These are phyloP conservation scores for Oscheius sp. DNA, from an alignment of 2,888 invertebrate genomes.

Conservation along the genomic window DNA sequence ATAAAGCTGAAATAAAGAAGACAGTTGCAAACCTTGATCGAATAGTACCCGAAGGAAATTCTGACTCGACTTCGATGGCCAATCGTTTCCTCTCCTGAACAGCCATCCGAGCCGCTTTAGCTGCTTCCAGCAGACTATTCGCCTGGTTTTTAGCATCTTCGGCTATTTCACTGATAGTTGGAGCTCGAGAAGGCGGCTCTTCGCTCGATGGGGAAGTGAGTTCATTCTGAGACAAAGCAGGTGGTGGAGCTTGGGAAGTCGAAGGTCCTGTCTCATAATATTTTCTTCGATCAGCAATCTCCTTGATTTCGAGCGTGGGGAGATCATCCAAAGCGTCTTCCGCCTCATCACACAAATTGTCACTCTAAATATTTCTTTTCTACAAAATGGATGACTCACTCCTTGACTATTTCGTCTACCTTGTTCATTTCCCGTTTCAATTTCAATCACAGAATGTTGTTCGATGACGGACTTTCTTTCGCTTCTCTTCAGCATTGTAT, in stretches of 20 bases:
- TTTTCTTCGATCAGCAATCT: background rate
- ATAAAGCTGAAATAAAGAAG: too few relatives aligned
- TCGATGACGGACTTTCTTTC: conserved; percentile 5
- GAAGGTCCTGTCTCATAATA: background rate
- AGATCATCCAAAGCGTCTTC: conserved; percentile 23
- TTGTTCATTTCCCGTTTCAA: conserved; percentile 6
- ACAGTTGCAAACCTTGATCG: background rate
- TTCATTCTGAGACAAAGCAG: background rate
- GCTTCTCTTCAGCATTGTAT: background rate
- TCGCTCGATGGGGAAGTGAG: background rate
- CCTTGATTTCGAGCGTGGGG: background rate
- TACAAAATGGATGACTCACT: background rate
- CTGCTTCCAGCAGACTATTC: conserved; percentile 2
- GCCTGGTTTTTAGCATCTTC: conserved; percentile 1
- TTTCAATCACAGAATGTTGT: background rate
- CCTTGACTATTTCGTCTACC: background rate
- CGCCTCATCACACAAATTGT: conserved; percentile 15
- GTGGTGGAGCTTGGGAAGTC: too few relatives aligned
- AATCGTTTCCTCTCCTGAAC: conserved; percentile 5
- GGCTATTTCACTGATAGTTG: background rate
- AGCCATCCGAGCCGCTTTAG: conserved; percentile 3
- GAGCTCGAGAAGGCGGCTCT: background rate
- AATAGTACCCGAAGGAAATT: background rate
- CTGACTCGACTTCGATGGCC: background rate
- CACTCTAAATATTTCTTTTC: conserved; percentile 5